phyloP scores from a whole-genome alignment of 2,797 vertebrate species.

The Valencia hispanica region DNA sequence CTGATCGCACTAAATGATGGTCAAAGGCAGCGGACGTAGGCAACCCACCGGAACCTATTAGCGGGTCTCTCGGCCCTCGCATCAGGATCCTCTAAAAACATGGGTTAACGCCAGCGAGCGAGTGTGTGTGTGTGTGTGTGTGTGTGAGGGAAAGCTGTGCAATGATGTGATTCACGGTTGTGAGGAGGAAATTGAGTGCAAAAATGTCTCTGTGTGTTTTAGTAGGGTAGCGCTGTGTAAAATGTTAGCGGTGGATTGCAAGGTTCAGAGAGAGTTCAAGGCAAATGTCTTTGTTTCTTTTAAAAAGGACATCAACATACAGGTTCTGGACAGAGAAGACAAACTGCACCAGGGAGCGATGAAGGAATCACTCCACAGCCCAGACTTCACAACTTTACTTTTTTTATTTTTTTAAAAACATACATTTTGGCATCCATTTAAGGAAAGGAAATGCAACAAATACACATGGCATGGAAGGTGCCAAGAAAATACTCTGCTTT shows the following conservation, averaged over 20 bases:
- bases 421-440: not conserved
- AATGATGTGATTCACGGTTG: constrained; percentile 35
- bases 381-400: not conserved
- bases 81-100: not conserved
- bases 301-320: not conserved
- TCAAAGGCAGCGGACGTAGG: constrained; percentile 27
- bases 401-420: not conserved
- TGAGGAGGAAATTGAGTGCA: constrained; percentile 19
- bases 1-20: constrained; percentile 53
- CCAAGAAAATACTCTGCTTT: not conserved
- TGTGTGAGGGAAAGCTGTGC: constrained; percentile 3
- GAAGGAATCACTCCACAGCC: not conserved
- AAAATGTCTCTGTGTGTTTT: constrained; percentile 6
- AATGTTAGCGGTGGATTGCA: constrained; percentile 52
- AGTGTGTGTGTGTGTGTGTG: not conserved
- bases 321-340: not conserved
- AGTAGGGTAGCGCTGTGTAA: constrained; percentile 19
- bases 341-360: not conserved
- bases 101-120: not conserved
- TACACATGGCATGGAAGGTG: not conserved
- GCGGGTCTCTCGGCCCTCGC: constrained; percentile 17
- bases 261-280: constrained; percentile 66
- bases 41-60: constrained; percentile 57
- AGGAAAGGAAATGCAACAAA: not conserved
- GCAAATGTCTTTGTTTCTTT: constrained; percentile 25